Base-by-base conservation (phyloP, 2,113 vertebrate genomes). In the Oreochromis niloticus region DNA sequence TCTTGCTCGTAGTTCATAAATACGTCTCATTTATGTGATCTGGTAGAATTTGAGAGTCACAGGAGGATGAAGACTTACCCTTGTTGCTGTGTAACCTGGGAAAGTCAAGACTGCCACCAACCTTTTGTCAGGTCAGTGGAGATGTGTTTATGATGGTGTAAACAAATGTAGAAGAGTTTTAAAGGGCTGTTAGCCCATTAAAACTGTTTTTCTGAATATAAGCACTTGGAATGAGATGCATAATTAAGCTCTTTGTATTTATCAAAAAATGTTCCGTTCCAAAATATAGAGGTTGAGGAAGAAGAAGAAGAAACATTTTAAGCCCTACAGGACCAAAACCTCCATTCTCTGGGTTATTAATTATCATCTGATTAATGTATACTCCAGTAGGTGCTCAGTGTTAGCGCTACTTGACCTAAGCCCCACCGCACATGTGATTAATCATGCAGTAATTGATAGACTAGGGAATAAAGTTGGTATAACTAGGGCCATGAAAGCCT, bases 401-500 rank as follows among this genome's bases (percentile, higher is more conserved):
- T 80, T 34, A 17, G 52, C 6, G 6, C 57, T 86, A 81, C 79
- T 82, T 94, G 89, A 92, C 80, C 88, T 46, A 10, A 85, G 36
- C 5, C 41, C 43, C 30, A 55, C 41, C 17, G 46, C 5, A 6
- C 80, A 89, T 61, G 61, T 68, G 46, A 89, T 90, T 90, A 87
- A 89, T 92, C 63, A 52, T 36, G 17, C 36, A 85, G 66, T 88
- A 89, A 90, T 54, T 87, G 85, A 92, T 87, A 43, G 39, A 82
- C 61, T 66, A 41, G 39, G 82, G 81, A 83, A 82, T 82, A 55
- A 39, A 16, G 22, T 39, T 84, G 59, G 36, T 88, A 16, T 87
- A 80, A 84, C 24, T 6, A 39, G 36, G 27, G 6, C 59, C 41
- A n/a, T 4, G 6, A 46, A 55, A 36, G 48, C 36, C 80, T 85